Base-by-base conservation (phyloP, 1,140 invertebrate species). In the Chionoecetes opilio region DNA sequence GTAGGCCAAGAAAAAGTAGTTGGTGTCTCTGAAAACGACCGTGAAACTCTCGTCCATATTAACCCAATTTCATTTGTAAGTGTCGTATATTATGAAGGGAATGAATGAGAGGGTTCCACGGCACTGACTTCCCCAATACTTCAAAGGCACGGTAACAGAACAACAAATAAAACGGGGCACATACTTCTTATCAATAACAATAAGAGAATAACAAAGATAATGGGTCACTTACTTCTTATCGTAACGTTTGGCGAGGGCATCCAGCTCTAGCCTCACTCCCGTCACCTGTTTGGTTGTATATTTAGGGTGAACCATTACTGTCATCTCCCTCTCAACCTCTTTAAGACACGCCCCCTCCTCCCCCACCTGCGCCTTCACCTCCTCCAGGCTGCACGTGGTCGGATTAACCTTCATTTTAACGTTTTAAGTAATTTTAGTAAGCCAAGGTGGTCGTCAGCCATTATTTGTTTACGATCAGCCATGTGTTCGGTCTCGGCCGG, bases 251-350 rank as follows among this genome's bases (percentile, higher is more conserved):
- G 31, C 17, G 3, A 93, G 53, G 82, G 82, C n/a, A 1, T 34
- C n/a, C 37, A 93, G 31, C 32, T 93, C 92, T 26, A 32, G 2
- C 21, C 29, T 46, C 32, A 93, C 92, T 21, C 92, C 92, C 26
- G 41, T 32, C 37, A 46, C 46, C 6, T 46, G 8, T 9, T 86
- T 32, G 3, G 0, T 0, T 34, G 82, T 32, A 34, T 46, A 53
- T 63, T 46, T 93, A 26, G 92, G 92, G 41, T 93, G 92, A 17
- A 93, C 11, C 2, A 86, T 26, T n/a, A 93, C 21, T 29, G 82
- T 46, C 11, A 93, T 31, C 17, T 86, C 32, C 2, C n/a, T 32
- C 41, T 93, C 26, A 26, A 46, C 29, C 84, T 93, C 85, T 11
- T 53, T 93, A 31, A 93, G 75, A 26, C 82, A 93, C 26, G 92